Percentiles rank a stretch among this genome's conserved stretches.
Evolutionary conservation across 2,113 vertebrate genomes (phyloP).

Genomic region (Sterrhoptilus dennistouni): DNA sequence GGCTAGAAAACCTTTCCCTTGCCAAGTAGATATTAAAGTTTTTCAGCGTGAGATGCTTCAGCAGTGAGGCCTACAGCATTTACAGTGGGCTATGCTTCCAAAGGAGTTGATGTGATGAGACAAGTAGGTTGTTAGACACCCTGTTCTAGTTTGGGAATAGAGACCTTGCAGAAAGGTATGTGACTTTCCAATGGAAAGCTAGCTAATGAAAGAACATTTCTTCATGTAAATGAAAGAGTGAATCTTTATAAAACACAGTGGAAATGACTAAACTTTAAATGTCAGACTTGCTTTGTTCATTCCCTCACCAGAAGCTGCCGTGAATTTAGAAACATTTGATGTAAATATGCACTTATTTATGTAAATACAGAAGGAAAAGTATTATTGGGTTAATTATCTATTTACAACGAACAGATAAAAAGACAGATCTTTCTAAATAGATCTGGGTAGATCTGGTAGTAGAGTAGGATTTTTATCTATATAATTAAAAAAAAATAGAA

Average conservation of each 20-base stretch:
- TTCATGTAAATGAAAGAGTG: neutral
- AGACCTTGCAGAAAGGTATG: neutral
- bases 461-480: neutral
- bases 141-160: neutral
- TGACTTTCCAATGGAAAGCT: neutral
- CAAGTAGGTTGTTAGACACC: neutral
- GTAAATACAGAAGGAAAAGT: neutral
- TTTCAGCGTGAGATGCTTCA: neutral
- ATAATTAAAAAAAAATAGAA: neutral
- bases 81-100: neutral
- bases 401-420: neutral
- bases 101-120: neutral
- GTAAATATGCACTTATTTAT: neutral
- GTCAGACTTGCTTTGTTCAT: neutral
- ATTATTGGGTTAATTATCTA: neutral
- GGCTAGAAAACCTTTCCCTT: neutral
- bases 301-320: neutral
- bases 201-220: neutral
- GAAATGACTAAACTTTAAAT: neutral
- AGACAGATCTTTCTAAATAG: neutral
- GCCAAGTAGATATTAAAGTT: neutral
- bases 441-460: no score
- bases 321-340: neutral
- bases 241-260: neutral
- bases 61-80: neutral